Base-by-base conservation (phyloP, 2,888 invertebrate genomes). In the Uropetala carovei region DNA sequence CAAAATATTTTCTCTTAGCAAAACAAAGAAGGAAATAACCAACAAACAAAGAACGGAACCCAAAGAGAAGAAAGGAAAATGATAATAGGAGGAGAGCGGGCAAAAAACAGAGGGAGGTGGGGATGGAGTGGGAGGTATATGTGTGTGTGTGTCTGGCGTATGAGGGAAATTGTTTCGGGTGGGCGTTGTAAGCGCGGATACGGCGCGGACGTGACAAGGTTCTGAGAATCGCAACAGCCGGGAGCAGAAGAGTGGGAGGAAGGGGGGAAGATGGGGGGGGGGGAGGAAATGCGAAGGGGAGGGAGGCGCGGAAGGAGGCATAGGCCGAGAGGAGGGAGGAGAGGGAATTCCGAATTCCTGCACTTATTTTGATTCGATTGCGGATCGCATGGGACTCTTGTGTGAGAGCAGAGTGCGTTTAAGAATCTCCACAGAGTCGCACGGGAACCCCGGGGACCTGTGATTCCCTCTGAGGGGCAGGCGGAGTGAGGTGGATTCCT, bases 81-180 rank as follows among this genome's bases (percentile, higher is more conserved):
- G 57, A 83, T 83, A 83, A 56, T 83, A 83, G 56, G 43, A 9
- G 83, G 83, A 43, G 43, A 43, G 56, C 18, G 83, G 56, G 30
- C 82, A 82, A 83, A 83, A 43, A 43, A 43, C 43, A 43, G 83
- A 83, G n/a, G n/a, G 56, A 18, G 82, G 82, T 13, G 5, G 13
- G 57, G 83, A 11, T 10, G 56, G 56, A 43, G 57, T 11, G 83
- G 5, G 82, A 30, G 56, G 83, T 82, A n/a, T 83, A 57, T n/a
- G 82, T 14, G 83, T 7, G 56, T 56, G 57, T 16, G 83, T 43
- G 83, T 57, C n/a, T n/a, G 83, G 83, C 83, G 83, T 83, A 57
- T 83, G 83, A 83, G 83, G 83, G 57, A 83, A 83, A 83, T 83
- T 83, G 83, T 83, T 83, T 83, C 83, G 83, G 83, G 83, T 83